Conservation (phyloP, 1,140 invertebrate species). For the Aradophagus sp. region DNA sequence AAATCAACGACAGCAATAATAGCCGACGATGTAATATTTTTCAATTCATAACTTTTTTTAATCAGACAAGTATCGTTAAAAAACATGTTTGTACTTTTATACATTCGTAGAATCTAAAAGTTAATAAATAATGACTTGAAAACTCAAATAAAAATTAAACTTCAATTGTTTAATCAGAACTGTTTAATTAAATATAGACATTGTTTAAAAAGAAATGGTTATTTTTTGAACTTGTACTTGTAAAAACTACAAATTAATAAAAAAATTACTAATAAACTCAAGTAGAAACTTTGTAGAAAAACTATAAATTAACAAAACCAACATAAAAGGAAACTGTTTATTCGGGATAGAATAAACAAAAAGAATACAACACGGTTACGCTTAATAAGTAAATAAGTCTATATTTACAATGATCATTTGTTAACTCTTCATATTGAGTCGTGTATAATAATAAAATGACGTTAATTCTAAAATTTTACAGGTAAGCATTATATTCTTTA, state of each 20-base stretch:
- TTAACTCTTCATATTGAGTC: slow-evolving; percentile 71
- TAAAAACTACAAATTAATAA: too few species aligned
- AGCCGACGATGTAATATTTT: slow-evolving; percentile 91
- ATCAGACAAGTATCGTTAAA: background rate
- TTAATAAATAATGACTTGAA: too few species aligned
- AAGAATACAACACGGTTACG: slow-evolving; percentile 47
- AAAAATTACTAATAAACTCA: too few species aligned
- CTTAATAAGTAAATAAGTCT: slow-evolving; percentile 75
- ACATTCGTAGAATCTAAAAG: too few species aligned
- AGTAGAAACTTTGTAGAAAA: slow-evolving; percentile 1
- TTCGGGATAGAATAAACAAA: slow-evolving; percentile 7
- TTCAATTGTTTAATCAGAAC: too few species aligned
- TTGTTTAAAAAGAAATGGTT: background rate
- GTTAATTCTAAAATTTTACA: slow-evolving; percentile 73
- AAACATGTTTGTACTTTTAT: too few species aligned
- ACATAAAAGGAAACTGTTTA: slow-evolving; percentile 12
- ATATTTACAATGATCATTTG: slow-evolving; percentile 74
- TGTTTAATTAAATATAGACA: too few species aligned
- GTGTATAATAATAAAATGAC: slow-evolving; percentile 72
- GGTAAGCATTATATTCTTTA: slow-evolving; percentile 63
- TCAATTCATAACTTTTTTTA: slow-evolving; percentile 65
- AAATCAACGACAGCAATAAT: slow-evolving; percentile 85
- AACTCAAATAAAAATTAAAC: too few species aligned
- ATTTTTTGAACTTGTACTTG: too few species aligned
- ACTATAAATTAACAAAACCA: slow-evolving; percentile 1